These are phyloP conservation scores for Eupithecia abbreviata DNA, from an alignment of 2,888 invertebrate genomes.

Conservation along the genomic window DNA sequence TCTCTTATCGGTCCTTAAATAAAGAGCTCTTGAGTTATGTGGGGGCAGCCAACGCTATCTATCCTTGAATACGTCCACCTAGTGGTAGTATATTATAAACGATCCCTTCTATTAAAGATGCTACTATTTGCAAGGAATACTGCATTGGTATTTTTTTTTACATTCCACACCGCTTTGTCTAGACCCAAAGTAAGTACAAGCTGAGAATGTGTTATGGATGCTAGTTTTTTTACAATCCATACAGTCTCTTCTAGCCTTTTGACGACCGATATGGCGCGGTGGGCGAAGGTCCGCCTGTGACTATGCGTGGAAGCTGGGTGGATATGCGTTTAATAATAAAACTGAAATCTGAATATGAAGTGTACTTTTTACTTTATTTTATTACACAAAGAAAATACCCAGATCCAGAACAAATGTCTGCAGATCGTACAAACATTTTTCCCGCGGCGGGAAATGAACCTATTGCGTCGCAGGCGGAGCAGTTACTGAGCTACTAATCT, in stretches of 20 bases:
- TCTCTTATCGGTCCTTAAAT: neutral
- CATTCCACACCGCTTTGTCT: neutral
- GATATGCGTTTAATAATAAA: neutral
- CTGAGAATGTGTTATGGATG: too few relatives aligned
- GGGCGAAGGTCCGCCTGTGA: too few relatives aligned
- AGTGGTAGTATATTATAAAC: neutral
- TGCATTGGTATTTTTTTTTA: neutral
- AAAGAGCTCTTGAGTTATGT: neutral
- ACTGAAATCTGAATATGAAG: neutral
- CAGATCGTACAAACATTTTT: neutral
- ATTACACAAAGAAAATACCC: neutral
- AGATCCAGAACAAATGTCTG: neutral
- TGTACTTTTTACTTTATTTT: neutral
- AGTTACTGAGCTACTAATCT: too few relatives aligned
- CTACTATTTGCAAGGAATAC: neutral
- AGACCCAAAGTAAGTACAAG: neutral
- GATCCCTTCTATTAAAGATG: neutral
- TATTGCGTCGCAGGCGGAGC: neutral
- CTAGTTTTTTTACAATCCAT: neutral
- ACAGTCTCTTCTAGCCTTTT: neutral
- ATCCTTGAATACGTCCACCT: neutral
- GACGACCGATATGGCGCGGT: too few relatives aligned
- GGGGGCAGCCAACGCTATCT: neutral
- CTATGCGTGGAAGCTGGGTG: neutral
- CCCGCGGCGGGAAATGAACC: neutral